phyloP scores from a whole-genome alignment of 2,888 invertebrate genomes.

The Heterodera filipjevi region DNA sequence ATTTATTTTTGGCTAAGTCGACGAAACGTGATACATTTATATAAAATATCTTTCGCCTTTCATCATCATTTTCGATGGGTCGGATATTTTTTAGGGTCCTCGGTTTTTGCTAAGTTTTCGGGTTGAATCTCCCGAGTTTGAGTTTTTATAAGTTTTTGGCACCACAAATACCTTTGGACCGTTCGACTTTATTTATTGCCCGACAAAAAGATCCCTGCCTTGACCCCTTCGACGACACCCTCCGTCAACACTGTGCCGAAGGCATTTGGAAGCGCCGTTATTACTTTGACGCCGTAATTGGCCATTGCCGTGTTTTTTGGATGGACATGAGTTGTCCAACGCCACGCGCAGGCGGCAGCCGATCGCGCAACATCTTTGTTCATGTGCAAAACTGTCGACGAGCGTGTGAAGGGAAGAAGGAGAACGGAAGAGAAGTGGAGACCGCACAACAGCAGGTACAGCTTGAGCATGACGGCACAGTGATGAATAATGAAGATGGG shows the following conservation, averaged over 20 bases:
- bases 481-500: too few relatives aligned
- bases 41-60: too few relatives aligned
- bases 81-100: too few relatives aligned
- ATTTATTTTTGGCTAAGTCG: too few relatives aligned
- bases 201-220: constrained; percentile 30
- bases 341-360: not conserved
- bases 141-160: not conserved
- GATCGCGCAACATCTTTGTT: constrained; percentile 43
- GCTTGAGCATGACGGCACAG: not conserved
- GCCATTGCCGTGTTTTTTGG: constrained; percentile 59
- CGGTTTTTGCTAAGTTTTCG: too few relatives aligned
- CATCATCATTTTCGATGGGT: too few relatives aligned
- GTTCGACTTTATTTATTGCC: not conserved
- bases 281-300: constrained; percentile 39
- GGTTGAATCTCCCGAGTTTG: too few relatives aligned
- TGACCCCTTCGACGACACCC: constrained; percentile 42
- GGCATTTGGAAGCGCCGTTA: constrained; percentile 44
- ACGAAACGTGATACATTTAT: too few relatives aligned
- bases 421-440: not conserved
- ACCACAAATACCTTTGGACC: too few relatives aligned
- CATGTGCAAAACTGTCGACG: constrained; percentile 41
- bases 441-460: not conserved
- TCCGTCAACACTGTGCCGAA: constrained; percentile 37
- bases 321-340: constrained; percentile 51
- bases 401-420: constrained; percentile 37